Evolutionary conservation across 2,113 vertebrate species (phyloP).

Genomic region (Sclerurus mexicanus): DNA sequence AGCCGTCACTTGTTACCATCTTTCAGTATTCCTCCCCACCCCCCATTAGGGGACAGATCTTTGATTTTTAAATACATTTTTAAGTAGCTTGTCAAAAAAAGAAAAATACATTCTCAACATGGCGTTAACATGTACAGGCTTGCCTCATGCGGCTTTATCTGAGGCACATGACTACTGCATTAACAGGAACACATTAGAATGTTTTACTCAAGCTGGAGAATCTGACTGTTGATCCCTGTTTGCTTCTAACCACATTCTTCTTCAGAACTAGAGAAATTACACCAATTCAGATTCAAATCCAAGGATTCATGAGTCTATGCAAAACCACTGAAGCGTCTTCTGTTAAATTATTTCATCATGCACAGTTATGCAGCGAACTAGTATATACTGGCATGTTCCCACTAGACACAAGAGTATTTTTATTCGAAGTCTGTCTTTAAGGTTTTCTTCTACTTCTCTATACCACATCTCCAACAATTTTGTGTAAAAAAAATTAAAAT

Average conservation of each 20-base stretch:
- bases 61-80: not conserved
- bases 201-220: not conserved
- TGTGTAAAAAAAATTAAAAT: not conserved
- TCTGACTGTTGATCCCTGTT: not conserved
- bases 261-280: not conserved
- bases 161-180: not conserved
- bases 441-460: not conserved
- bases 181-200: not conserved
- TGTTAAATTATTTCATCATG: not conserved
- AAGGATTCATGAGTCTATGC: not conserved
- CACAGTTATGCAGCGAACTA: not conserved
- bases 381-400: not conserved
- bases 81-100: not conserved
- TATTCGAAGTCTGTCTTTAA: not conserved
- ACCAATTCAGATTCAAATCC: not conserved
- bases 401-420: not conserved
- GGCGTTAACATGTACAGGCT: not conserved
- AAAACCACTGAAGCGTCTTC: not conserved
- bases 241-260: not conserved
- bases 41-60: not conserved
- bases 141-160: not conserved
- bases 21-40: not conserved
- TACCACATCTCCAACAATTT: not conserved
- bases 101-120: not conserved
- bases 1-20: not conserved